phyloP scores from a whole-genome alignment of 1,140 invertebrate species.

The Bathynomus jamesi region DNA sequence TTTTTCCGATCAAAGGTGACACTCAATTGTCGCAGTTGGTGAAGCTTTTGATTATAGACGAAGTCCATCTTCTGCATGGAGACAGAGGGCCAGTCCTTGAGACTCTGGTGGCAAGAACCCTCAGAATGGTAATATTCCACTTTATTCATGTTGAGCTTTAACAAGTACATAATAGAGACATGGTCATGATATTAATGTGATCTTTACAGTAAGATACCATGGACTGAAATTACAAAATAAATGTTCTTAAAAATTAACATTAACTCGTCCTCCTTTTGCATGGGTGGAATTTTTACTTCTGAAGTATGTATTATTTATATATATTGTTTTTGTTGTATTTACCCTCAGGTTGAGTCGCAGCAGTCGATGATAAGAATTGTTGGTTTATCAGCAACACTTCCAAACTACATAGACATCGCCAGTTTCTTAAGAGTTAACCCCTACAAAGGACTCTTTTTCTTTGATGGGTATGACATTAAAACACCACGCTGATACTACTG shows the following conservation, averaged over 20 bases:
- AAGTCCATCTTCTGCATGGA: slow-evolving; percentile 95
- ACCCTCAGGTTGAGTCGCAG: slow-evolving; percentile 70
- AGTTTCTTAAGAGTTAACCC: slow-evolving; percentile 90
- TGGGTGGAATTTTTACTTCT: no score
- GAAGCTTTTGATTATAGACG: slow-evolving; percentile 93
- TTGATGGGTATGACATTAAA: slow-evolving; percentile 59
- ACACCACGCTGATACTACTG: not conserved
- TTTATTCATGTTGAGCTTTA: no score
- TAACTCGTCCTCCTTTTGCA: no score
- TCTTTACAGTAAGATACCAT: no score
- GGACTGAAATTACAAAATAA: no score
- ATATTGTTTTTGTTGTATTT: slow-evolving; percentile 12
- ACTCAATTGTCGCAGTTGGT: slow-evolving; percentile 83
- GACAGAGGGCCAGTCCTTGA: slow-evolving; percentile 97
- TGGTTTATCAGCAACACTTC: slow-evolving; percentile 94
- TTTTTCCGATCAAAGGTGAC: no score
- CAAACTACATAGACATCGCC: slow-evolving; percentile 96
- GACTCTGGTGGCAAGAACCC: slow-evolving; percentile 87
- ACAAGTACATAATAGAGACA: no score
- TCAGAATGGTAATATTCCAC: slow-evolving; percentile 73
- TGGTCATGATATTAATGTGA: no score
- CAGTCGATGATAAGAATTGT: slow-evolving; percentile 97
- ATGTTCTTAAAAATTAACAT: no score
- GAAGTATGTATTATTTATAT: no score
- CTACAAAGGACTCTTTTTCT: slow-evolving; percentile 88